These are phyloP conservation scores for Hyles vespertilio DNA, from an alignment of 1,140 invertebrate species.

Conservation along the genomic window DNA sequence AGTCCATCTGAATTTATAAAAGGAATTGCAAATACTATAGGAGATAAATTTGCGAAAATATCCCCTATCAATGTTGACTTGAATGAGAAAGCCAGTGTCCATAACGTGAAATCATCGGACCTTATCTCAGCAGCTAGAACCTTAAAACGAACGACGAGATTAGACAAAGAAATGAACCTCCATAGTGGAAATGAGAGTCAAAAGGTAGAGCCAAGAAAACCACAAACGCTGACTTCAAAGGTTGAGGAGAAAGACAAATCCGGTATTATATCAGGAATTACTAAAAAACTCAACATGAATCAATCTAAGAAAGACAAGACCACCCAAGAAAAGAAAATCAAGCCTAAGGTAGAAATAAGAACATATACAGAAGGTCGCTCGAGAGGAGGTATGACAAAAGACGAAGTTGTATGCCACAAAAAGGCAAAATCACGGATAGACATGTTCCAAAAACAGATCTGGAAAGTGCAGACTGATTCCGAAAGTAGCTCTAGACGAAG, in stretches of 20 bases:
- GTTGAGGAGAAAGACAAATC: constrained; percentile 11
- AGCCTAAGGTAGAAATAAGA: constrained; percentile 68
- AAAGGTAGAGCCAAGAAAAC: constrained; percentile 12
- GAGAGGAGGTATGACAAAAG: constrained; percentile 37
- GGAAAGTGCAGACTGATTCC: constrained; percentile 50
- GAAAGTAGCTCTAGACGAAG: constrained; percentile 45
- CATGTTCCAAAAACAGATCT: constrained; percentile 71
- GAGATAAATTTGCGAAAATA: constrained; percentile 28
- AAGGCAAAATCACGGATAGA: constrained; percentile 71
- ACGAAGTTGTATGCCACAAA: constrained; percentile 54
- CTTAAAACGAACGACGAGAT: constrained; percentile 29
- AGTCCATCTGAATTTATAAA: constrained; percentile 36
- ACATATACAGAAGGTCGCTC: constrained; percentile 60
- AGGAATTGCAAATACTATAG: constrained; percentile 29
- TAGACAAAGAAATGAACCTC: constrained; percentile 6
- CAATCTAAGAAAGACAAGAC: constrained; percentile 61
- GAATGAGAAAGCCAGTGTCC: constrained; percentile 35
- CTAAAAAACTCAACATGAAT: constrained; percentile 60
- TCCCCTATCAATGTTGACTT: constrained; percentile 12
- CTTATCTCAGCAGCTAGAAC: constrained; percentile 38
- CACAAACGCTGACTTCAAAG: not conserved
- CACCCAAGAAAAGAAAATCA: constrained; percentile 39
- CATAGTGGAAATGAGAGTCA: not conserved
- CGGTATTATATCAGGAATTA: constrained; percentile 50
- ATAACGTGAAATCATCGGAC: constrained; percentile 45